Evolutionary conservation across 2,797 vertebrate genomes (phyloP).

Genomic region (Erithacus rubecula): DNA sequence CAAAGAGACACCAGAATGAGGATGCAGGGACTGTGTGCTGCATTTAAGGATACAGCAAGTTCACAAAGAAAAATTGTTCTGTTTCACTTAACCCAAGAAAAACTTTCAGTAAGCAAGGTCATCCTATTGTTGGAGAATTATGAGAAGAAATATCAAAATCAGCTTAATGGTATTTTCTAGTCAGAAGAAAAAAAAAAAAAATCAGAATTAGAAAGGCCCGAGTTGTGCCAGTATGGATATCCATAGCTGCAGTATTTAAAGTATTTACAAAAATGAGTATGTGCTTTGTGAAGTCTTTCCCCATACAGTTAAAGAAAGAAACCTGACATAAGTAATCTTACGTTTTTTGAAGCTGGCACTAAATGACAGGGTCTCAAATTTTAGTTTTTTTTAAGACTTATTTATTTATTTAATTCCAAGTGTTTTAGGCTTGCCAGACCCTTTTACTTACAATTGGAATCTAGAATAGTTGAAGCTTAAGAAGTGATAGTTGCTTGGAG

Average conservation of each 20-base stretch:
- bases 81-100: background rate
- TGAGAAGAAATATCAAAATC: background rate
- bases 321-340: background rate
- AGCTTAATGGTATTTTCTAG: background rate
- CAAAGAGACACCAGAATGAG: background rate
- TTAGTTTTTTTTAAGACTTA: too few relatives aligned
- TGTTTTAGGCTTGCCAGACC: background rate
- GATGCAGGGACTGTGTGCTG: background rate
- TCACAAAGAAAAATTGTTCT: background rate
- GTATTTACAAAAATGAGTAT: background rate
- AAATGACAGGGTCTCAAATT: background rate
- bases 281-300: background rate
- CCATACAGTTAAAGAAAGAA: background rate
- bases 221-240: background rate
- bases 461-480: conserved; percentile 4
- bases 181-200: background rate
- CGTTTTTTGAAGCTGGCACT: background rate
- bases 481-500: conserved; percentile 24
- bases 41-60: background rate
- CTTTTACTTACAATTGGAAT: conserved; percentile 8
- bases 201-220: background rate
- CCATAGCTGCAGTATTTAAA: background rate
- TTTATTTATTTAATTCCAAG: background rate
- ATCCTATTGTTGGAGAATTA: background rate
- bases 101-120: background rate